Evolutionary conservation across 2,113 vertebrate species (phyloP), one percentile per base, ranked within the genome.

Genomic region (Cheilinus undulatus): DNA sequence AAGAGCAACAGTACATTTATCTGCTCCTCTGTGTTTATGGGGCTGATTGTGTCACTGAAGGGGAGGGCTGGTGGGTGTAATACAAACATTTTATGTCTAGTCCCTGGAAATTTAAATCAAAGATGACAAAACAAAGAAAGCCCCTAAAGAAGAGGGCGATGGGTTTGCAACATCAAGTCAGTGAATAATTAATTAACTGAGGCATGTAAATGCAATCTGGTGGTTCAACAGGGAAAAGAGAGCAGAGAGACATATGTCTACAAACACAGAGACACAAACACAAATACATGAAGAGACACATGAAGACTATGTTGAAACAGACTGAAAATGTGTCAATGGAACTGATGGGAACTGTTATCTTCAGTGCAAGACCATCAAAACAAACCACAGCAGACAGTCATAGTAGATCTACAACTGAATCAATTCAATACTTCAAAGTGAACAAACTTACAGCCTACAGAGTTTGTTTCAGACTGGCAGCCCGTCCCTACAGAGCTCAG

Each of bases 161-260:
- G 27, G 54, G 34, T 15, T 19, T 27, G 15, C 14, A 19, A 58
- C 23, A 30, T 30, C 1, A 22, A 61, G 51, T n/a, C n/a, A 2
- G 26, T 64, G 63, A 76, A 80, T 76, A 80, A 80, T 76, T 28
- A 45, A 61, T 69, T 56, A 73, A 70, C 4, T 76, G 68, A 64
- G 49, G 59, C 9, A 24, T 64, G 57, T 54, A 63, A 78, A 69
- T 48, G 53, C 40, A 49, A 76, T 69, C 60, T 59, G 30, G 46
- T 50, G 46, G 68, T 36, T 70, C 67, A 49, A 51, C 51, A 10
- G 69, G 66, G 49, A 61, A 28, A 9, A 30, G 32, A 61, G 26
- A 53, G 48, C 17, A 62, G 58, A 28, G 7, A 59, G 17, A 50
- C 3, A 45, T 2, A 50, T 19, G 56, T 15, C 23, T 1, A 1